Base-by-base conservation (phyloP, 2,113 vertebrate species). In the Puffinus mauretanicus region DNA sequence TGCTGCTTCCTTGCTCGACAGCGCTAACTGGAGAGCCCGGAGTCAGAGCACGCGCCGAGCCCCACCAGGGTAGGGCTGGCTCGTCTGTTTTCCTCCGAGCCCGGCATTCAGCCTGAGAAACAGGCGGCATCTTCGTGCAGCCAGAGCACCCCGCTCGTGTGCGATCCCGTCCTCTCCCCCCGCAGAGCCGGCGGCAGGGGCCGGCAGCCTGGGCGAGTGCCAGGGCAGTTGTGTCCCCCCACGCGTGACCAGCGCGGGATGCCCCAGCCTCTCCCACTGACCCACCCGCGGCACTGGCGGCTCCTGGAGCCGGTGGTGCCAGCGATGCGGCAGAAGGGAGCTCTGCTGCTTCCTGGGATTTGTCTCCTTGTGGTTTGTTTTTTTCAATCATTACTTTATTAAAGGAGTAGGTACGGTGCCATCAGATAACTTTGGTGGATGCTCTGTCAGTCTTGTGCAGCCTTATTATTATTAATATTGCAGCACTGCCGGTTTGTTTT, bases 381-480 rank as follows among this genome's bases (percentile, higher is more conserved):
- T 57, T 86, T 75, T 75, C n/a, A 62, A 86, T 79, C 38, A 32
- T 75, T 51, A 19, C 78, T 89, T 96, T 73, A 90, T 93, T 69
- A 84, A 72, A 13, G 13, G 57, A 69, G 46, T 17, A 20, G 58
- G n/a, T 60, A n/a, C 1, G 0, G 8, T 46, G 65, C 84, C 66
- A 85, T 93, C 96, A 89, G 93, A 82, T 93, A 94, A 66, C 77
- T 89, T 38, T 34, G 36, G 57, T 8, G 18, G 81, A 24, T 65
- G 62, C 86, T 86, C 80, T 91, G 85, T 46, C 85, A 58, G 42
- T 58, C 40, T 79, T 30, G 46, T 18, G 22, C 75, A 61, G 52
- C 67, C 57, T 86, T 55, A 49, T 83, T 82, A 60, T 75, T 92
- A 90, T 85, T 62, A 61, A 17, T 77, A 51, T 67, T 13, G 24